Conservation (phyloP, 2,797 vertebrate species). For the Antennarius maculatus region DNA sequence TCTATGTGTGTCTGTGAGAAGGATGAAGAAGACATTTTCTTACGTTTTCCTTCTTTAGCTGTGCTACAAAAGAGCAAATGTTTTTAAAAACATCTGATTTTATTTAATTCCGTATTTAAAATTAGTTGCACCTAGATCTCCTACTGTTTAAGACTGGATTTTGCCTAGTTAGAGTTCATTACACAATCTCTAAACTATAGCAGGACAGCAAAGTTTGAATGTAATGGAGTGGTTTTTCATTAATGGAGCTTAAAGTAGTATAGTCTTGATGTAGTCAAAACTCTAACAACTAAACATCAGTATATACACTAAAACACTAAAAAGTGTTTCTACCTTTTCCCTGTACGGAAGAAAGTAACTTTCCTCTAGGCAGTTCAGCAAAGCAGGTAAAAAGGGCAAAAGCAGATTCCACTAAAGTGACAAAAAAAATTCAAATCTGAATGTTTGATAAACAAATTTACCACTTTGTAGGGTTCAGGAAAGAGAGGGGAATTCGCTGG, state of each 20-base stretch:
- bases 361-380: slow-evolving; percentile 12
- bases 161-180: background rate
- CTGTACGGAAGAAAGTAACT: background rate
- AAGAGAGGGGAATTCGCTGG: slow-evolving; percentile 98
- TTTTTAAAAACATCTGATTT: background rate
- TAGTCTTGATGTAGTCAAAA: background rate
- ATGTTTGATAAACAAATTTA: slow-evolving; percentile 81
- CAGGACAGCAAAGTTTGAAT: slow-evolving; percentile 4
- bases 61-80: slow-evolving; percentile 24
- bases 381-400: background rate
- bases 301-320: background rate
- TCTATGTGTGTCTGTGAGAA: slow-evolving; percentile 31
- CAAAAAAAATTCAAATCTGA: slow-evolving; percentile 30
- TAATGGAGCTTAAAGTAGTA: background rate
- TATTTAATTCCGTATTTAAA: background rate
- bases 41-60: slow-evolving; percentile 47
- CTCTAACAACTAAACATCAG: background rate
- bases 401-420: slow-evolving; percentile 8
- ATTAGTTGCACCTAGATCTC: background rate
- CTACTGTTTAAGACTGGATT: background rate
- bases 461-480: slow-evolving; percentile 99
- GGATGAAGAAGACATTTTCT: slow-evolving; percentile 24
- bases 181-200: slow-evolving; percentile 20
- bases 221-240: background rate
- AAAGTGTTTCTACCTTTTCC: background rate